Conservation (phyloP, 2,888 invertebrate species). For the Conops quadrifasciatus region DNA sequence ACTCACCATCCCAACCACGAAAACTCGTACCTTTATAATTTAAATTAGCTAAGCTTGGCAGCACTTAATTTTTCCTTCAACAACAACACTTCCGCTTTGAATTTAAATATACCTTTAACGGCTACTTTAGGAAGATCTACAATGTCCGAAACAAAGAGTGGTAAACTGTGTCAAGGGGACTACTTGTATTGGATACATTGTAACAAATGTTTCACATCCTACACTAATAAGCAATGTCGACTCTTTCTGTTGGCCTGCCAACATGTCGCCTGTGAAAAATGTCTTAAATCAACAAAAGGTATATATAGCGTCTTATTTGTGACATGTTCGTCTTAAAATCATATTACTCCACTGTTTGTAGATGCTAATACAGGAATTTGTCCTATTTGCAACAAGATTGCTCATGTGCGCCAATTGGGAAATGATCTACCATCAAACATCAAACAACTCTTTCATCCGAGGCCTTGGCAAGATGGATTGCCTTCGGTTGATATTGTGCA, state of each 20-base stretch:
- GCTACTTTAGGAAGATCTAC: too few relatives aligned
- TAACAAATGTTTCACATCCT: constrained; percentile 53
- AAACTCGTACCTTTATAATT: too few relatives aligned
- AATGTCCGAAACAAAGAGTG: background rate
- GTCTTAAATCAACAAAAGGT: constrained; percentile 43
- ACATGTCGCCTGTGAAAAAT: constrained; percentile 53
- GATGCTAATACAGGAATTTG: constrained; percentile 49
- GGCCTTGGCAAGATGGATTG: constrained; percentile 49
- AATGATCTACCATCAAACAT: constrained; percentile 53
- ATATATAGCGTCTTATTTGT: background rate
- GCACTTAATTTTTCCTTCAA: too few relatives aligned
- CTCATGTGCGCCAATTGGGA: constrained; percentile 50
- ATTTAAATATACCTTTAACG: too few relatives aligned
- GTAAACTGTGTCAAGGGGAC: background rate
- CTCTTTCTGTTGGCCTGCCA: constrained; percentile 56
- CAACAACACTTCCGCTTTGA: too few relatives aligned
- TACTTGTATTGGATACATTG: constrained; percentile 57
- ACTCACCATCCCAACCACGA: too few relatives aligned
- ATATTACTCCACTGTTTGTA: constrained; percentile 38
- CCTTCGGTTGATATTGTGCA: constrained; percentile 40
- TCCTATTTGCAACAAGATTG: constrained; percentile 48
- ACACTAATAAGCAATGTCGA: constrained; percentile 40
- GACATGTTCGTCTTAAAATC: background rate
- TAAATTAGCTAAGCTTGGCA: too few relatives aligned
- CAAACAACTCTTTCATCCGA: constrained; percentile 56